phyloP scores from a whole-genome alignment of 2,797 vertebrate genomes.

The Tragelaphus eurycerus region DNA sequence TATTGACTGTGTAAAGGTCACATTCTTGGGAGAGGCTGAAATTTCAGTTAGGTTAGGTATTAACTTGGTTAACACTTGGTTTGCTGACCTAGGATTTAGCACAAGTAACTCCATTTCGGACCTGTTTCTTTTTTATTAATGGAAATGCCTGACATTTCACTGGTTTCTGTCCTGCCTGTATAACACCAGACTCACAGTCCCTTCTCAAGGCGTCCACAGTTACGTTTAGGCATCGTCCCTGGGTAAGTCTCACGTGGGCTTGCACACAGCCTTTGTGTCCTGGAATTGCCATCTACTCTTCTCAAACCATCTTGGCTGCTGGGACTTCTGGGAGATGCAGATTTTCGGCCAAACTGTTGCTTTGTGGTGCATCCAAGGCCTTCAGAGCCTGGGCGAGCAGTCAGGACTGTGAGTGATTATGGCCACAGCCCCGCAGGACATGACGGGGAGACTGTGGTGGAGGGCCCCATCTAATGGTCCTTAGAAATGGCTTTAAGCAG shows the following conservation, averaged over 20 bases:
- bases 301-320: neutral
- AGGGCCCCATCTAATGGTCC: neutral
- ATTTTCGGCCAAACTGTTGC: neutral
- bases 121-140: neutral
- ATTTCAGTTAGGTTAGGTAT: neutral
- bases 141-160: neutral
- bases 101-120: neutral
- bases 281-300: too few species aligned
- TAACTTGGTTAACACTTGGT: neutral
- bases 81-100: neutral
- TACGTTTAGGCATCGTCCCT: rapidly evolving
- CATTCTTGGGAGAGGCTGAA: neutral
- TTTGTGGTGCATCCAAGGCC: neutral
- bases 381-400: neutral
- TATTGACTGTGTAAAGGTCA: neutral
- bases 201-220: neutral
- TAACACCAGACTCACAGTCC: neutral
- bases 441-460: neutral
- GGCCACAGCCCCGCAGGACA: rapidly evolving
- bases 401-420: neutral
- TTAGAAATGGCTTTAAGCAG: neutral
- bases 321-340: neutral
- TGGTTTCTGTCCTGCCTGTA: neutral
- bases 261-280: neutral
- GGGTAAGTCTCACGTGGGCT: neutral